Evolutionary conservation across 2,113 vertebrate genomes (phyloP), one percentile per base, ranked within the genome.

Genomic region (Nannospalax galili): DNA sequence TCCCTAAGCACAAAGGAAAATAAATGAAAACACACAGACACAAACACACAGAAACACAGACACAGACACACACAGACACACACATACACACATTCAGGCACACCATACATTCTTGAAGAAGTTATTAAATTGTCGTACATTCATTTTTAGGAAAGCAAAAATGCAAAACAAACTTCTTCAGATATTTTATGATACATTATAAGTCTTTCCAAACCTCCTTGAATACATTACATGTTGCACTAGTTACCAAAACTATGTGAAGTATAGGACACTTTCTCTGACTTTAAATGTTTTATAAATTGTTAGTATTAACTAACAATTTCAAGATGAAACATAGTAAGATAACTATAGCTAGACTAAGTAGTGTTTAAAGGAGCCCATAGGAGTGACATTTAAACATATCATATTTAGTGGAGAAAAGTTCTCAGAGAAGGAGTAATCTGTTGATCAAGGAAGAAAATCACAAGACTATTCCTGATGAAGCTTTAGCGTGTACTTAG

Each of bases 121-220:
- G 0, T 65, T 77, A 86, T 52, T 19, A 64, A 94, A 24, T 2
- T 7, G 79, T 79, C 22, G 4, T 42, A 10, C 1, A 64, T 4
- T 88, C 45, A 58, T 16, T 77, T 92, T 90, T 19, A 87, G 84
- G 73, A 52, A 75, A 64, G 15, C 74, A 42, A 96, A 96, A 80
- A 32, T 37, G 30, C 28, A 19, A 64, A 72, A 80, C 24, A 0
- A 2, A 6, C 3, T 14, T 65, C 74, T 65, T 14, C 1, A 37
- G 28, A 0, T 24, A 20, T 72, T 30, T 84, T 75, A 60, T 70
- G 65, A 80, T 45, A 84, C 22, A 90, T 17, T 86, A 60, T 65
- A 74, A 19, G 60, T 73, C 1, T 67, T 69, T 85, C 5, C 10
- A 67, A 75, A 14, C 22, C 1, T 90, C 28, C 30, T 2, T 92